Percentiles rank a stretch among this genome's conserved stretches.
Evolutionary conservation across 2,797 vertebrate species (phyloP).

Genomic region (Zenarchopterus dispar): DNA sequence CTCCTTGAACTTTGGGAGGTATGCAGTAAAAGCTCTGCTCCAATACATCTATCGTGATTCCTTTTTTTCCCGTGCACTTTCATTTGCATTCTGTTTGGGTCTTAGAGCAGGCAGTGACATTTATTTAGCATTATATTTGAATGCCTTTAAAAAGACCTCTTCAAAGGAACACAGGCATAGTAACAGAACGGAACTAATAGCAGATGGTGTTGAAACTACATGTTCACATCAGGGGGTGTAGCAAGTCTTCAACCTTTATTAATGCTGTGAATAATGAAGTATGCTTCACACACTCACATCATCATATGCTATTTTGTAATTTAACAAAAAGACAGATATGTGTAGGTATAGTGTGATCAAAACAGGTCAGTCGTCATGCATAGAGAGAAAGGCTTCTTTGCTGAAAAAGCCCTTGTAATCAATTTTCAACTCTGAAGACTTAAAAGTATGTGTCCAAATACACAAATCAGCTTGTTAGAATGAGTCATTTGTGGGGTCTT

Average conservation of each 20-base stretch:
- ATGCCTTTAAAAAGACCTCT: conserved; percentile 76
- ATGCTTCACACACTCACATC: conserved; percentile 23
- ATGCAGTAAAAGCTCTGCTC: conserved; percentile 14
- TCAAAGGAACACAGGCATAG: conserved; percentile 68
- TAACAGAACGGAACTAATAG: conserved; percentile 77
- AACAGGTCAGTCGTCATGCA: conserved; percentile 70
- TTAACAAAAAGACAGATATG: conserved; percentile 16
- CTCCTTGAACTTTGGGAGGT: conserved; percentile 12
- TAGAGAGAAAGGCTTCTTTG: conserved; percentile 24
- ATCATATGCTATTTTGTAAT: conserved; percentile 14
- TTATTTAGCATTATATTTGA: conserved; percentile 81
- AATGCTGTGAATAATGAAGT: conserved; percentile 69
- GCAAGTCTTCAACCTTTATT: conserved; percentile 77
- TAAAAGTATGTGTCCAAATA: conserved; percentile 46
- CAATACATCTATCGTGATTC: conserved; percentile 31
- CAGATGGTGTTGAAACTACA: conserved; percentile 80
- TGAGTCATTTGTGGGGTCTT: conserved; percentile 57
- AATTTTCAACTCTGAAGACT: conserved; percentile 24
- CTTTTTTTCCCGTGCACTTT: conserved; percentile 10
- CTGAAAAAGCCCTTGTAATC: conserved; percentile 51
- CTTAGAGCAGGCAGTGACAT: conserved; percentile 64
- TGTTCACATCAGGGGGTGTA: conserved; percentile 76
- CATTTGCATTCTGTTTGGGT: conserved; percentile 70
- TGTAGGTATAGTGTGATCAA: conserved; percentile 40
- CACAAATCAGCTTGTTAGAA: conserved; percentile 67